Evolutionary conservation across 2,888 invertebrate species (phyloP), one percentile per base, ranked within the genome.

Genomic region (Acanthosoma haemorrhoidale): DNA sequence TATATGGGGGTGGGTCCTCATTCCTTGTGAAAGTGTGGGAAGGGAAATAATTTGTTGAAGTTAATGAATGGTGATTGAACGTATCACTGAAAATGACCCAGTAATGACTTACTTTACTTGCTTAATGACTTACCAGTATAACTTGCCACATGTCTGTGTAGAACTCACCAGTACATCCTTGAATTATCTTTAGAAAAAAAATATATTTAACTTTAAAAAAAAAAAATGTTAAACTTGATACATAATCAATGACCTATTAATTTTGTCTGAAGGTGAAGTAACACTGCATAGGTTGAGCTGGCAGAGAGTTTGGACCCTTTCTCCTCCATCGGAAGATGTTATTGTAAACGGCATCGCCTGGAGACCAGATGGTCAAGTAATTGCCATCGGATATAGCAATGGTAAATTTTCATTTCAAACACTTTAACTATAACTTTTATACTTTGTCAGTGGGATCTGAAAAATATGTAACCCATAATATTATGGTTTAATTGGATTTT

Each of bases 321-420:
- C 87, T 60, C 87, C 94, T 3, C 89, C 88, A 4, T 87, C 86
- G 74, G 93, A 95, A 79, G 86, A 87, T 77, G 82, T 88, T 16
- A 84, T 83, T 39, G 91, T 94, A 1, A 86, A 85, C 72, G 88
- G 90, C 11, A 84, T 97, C 78, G 88, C 92, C 64, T 97, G 96
- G 96, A 86, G 96, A 79, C 94, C 95, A 6, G 96, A 97, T 84
- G 96, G 96, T 75, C 94, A 94, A 81, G 88, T 95, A 76, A 79
- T 88, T 63, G 90, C 90, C 57, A 80, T 86, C 77, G 91, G 84
- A 4, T 90, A 90, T 75, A 87, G 84, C 78, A 85, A 76, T 61
- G 74, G 77, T 77, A 74, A 74, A 76, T 32, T 1, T 8, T n/a
- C n/a, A n/a, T n/a, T n/a, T n/a, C n/a, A n/a, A n/a, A 36, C n/a